These are phyloP conservation scores for Dicrostonyx torquatus DNA, from an alignment of 2,797 vertebrate species.

Conservation along the genomic window DNA sequence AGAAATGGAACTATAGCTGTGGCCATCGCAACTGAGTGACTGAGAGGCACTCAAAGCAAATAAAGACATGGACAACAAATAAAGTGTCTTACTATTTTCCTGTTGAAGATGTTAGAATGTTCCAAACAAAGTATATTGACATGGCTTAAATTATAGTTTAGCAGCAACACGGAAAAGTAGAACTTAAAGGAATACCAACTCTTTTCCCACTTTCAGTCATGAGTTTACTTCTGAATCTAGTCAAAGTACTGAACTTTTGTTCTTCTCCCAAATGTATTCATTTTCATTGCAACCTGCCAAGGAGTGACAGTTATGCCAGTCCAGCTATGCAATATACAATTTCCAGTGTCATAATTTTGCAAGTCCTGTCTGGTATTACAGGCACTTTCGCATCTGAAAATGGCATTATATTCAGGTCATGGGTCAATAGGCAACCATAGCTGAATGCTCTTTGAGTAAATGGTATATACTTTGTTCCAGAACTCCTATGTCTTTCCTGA, in stretches of 20 bases:
- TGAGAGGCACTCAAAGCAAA: neutral
- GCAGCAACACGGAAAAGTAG: neutral
- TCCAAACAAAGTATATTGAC: neutral
- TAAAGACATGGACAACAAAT: neutral
- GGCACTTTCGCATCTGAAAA: rapidly evolving
- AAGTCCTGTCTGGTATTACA: neutral
- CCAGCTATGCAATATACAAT: neutral
- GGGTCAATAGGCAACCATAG: neutral
- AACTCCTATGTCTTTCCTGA: neutral
- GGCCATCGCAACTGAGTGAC: neutral
- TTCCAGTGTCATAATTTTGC: neutral
- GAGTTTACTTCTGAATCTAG: neutral
- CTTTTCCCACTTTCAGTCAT: neutral
- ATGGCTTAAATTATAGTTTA: neutral
- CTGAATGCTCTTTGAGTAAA: neutral
- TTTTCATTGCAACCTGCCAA: neutral
- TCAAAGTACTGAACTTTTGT: neutral
- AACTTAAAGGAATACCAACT: neutral
- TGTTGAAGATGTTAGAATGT: neutral
- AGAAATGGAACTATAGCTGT: neutral
- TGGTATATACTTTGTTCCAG: neutral
- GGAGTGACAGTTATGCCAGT: neutral
- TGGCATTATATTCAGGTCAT: neutral
- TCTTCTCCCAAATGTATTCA: neutral
- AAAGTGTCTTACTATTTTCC: neutral